Base-by-base conservation (phyloP, 2,113 vertebrate genomes). In the Rousettus leschenaultii region DNA sequence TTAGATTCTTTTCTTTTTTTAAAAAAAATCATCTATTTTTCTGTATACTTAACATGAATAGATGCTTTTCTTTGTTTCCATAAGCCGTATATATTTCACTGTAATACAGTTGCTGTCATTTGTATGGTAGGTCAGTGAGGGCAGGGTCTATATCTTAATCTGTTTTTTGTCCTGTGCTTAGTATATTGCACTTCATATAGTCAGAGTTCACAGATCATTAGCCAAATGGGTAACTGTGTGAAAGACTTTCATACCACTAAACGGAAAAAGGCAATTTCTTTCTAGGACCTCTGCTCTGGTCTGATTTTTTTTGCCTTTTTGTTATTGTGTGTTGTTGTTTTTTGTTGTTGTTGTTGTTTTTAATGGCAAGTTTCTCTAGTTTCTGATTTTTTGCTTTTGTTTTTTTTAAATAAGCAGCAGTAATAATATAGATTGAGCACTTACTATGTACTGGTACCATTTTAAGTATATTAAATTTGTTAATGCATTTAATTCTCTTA, bases 381-480 rank as follows among this genome's bases (percentile, higher is more conserved):
- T 87, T 92, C 38, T 94, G 59, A 63, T 55, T 5, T 78, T 88
- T 80, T 11, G 51, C 14, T 14, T 51, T 26, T 40, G 30, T 85
- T 95, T 68, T 83, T 92, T 90, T 66, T 40, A 40, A 86, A 38
- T 85, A 65, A 91, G 94, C n/a, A 89, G 33, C 15, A 86, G 16
- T 70, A 65, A 26, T 84, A 90, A 51, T 83, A 43, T 63, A 2
- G 51, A 28, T 51, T 86, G 33, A 77, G 14, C 6, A 79, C 26
- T 79, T 51, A 21, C 53, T 90, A 1, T 89, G 7, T 89, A 18
- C 43, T 66, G 75, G 10, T 83, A 35, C 55, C 28, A 45, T 51
- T 51, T 51, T 51, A 51, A 51, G 15, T 16, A 51, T 51, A 51
- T 51, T 51, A 51, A 51, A 51, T 51, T 16, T 38, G 43, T 88